Base-by-base conservation (phyloP, 1,140 invertebrate genomes). In the Pygmarrhopalites habei region DNA sequence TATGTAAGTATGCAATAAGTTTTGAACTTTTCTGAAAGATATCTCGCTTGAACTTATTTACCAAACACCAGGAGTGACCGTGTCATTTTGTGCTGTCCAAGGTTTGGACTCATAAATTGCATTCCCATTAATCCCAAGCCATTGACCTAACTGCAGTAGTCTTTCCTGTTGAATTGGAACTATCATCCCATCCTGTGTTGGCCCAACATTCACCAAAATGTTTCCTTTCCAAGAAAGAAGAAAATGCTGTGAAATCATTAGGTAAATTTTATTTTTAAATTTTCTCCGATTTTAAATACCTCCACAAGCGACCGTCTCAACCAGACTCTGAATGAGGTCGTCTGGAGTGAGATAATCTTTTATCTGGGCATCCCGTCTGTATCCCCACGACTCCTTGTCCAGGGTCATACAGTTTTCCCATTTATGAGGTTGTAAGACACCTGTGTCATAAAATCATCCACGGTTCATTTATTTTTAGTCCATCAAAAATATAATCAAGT, bases 371-470 rank as follows among this genome's bases (percentile, higher is more conserved):
- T 89, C 85, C 71, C 88, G 81, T 44, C 90, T 77, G 73, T 83
- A 92, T 10, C 91, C 92, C 93, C 95, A 98, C 0, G 92, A 94
- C n/a, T 79, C 73, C 65, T 80, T 84, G 73, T 98, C 95, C 43
- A 98, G 77, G 0, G 92, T 95, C 81, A 97, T 90, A 15, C 85
- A n/a, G n/a, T n/a, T n/a, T n/a, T n/a, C n/a, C n/a, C n/a, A n/a
- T n/a, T n/a, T n/a, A n/a, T n/a, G n/a, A 86, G 2, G 79, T 62
- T 2, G 62, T 64, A 46, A 75, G 72, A 67, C 77, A 74, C 57
- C 80, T 66, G 25, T 77, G 21, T 39, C 17, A 10, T 10, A 10
- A 14, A 14, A 49, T 7, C 10, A 7, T 7, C 10, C 75, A 79
- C 7, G 78, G 80, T 79, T 82, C 84, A 0, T 81, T 82, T 17